Percentiles rank a stretch among this genome's conserved stretches.
Evolutionary conservation across 2,888 invertebrate genomes (phyloP).

Genomic region (Tipula confusa): DNA sequence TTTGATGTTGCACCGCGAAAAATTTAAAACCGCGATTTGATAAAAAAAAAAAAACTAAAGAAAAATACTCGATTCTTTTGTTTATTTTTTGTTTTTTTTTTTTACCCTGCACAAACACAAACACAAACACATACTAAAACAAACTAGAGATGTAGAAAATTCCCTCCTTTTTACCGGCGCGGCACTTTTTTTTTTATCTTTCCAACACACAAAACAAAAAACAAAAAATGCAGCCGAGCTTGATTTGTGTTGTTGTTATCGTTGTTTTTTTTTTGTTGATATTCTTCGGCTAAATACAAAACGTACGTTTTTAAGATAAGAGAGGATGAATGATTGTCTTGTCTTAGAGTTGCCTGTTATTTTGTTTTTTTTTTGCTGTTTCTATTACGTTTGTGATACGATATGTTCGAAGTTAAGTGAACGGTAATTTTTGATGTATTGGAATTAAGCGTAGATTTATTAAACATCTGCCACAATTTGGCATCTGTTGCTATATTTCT

Average conservation of each 20-base stretch:
- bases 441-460: neutral
- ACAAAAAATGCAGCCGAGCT: neutral
- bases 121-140: neutral
- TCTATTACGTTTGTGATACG: neutral
- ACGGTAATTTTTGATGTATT: neutral
- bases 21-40: neutral
- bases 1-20: slow-evolving; percentile 3
- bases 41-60: neutral
- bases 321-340: slow-evolving; percentile 25
- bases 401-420: neutral
- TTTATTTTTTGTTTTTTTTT: neutral
- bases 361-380: neutral
- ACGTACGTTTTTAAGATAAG: neutral
- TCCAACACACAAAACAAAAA: neutral
- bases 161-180: slow-evolving; percentile 9
- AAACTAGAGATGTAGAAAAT: neutral
- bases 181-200: slow-evolving; percentile 5
- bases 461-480: neutral
- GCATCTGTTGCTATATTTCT: neutral
- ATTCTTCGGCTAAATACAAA: neutral
- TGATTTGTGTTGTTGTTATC: neutral
- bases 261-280: too few species aligned
- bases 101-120: neutral
- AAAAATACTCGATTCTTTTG: slow-evolving; percentile 12
- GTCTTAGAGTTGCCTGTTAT: slow-evolving; percentile 3